Evolutionary conservation across 2,888 invertebrate genomes (phyloP).

Genomic region (Parnassius smintheus): DNA sequence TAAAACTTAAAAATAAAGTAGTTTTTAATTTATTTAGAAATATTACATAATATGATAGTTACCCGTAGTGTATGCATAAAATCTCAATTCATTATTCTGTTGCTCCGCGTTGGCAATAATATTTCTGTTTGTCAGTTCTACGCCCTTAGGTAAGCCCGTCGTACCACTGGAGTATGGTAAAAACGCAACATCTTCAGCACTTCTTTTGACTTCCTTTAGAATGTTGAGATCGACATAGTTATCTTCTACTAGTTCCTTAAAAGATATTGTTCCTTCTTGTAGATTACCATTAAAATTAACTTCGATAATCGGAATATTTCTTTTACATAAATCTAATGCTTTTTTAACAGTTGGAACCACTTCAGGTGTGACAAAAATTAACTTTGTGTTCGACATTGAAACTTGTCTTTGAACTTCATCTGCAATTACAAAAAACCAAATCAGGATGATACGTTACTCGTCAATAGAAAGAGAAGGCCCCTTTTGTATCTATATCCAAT

Average conservation of each 20-base stretch:
- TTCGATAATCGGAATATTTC: slow-evolving; percentile 73
- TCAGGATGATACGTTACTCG: too few relatives aligned
- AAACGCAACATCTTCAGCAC: slow-evolving; percentile 80
- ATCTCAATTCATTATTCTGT: slow-evolving; percentile 41
- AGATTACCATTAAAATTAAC: slow-evolving; percentile 40
- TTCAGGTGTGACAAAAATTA: slow-evolving; percentile 80
- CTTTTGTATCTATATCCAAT: too few relatives aligned
- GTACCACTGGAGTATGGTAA: slow-evolving; percentile 93
- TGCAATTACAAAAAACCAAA: slow-evolving; percentile 47
- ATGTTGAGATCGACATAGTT: slow-evolving; percentile 68
- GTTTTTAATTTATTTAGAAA: background rate
- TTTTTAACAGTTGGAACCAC: slow-evolving; percentile 66
- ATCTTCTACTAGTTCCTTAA: slow-evolving; percentile 78
- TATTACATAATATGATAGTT: slow-evolving; percentile 28
- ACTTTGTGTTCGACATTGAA: slow-evolving; percentile 79
- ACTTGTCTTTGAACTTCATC: slow-evolving; percentile 87
- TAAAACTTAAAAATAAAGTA: background rate
- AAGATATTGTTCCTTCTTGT: slow-evolving; percentile 79
- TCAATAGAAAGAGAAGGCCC: too few relatives aligned
- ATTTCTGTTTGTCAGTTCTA: slow-evolving; percentile 82
- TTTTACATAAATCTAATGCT: slow-evolving; percentile 66
- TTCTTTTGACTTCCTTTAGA: slow-evolving; percentile 56
- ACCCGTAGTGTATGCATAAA: slow-evolving; percentile 58
- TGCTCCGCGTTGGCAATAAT: slow-evolving; percentile 69
- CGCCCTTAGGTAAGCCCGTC: slow-evolving; percentile 90